Evolutionary conservation across 2,797 vertebrate species (phyloP), one percentile per base, ranked within the genome.

Genomic region (Melopsittacus undulatus): DNA sequence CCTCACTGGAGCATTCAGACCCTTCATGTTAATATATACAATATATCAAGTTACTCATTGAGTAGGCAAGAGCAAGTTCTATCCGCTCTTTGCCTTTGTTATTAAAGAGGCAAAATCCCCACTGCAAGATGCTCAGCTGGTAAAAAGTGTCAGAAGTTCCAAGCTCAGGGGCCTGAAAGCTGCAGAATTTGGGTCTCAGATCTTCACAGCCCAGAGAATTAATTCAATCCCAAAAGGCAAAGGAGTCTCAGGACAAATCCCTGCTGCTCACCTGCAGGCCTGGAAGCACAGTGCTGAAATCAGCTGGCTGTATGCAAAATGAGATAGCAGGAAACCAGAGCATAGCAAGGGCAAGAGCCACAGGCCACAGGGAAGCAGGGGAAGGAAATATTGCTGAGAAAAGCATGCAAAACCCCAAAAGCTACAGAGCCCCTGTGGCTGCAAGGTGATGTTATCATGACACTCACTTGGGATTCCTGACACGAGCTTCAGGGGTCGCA

Each of bases 391-490:
- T 0, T 8, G 40, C 56, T 83, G 34, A 34, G 26, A 9, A 73
- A 34, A 72, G 32, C 15, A 8, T 3, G 0, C 1, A 15, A 11
- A 2, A 21, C 0, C 57, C 54, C 67, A n/a, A 45, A 85, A 84
- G 0, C 8, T 13, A 0, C 1, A 8, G 66, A 78, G 23, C 24
- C 16, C 9, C n/a, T 3, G 1, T 13, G 24, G 43, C 72, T 23
- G 13, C 2, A 48, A 6, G 57, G 7, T 10, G 4, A 4, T 1
- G 0, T 3, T 29, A 19, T 9, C 27, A 2, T 1, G 0, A 26
- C 54, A 99, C 99, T 98, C 98, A 99, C 99, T 99, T 83, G 99
- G 99, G 86, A 99, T 99, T 93, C 99, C 99, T 1, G 99, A 99
- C 67, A 99, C 99, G 5, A 99, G 98, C 92, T 99, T 99, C 92